Evolutionary conservation across 1,140 invertebrate genomes (phyloP), one percentile per base, ranked within the genome.

Genomic region (Drosophila lini): DNA sequence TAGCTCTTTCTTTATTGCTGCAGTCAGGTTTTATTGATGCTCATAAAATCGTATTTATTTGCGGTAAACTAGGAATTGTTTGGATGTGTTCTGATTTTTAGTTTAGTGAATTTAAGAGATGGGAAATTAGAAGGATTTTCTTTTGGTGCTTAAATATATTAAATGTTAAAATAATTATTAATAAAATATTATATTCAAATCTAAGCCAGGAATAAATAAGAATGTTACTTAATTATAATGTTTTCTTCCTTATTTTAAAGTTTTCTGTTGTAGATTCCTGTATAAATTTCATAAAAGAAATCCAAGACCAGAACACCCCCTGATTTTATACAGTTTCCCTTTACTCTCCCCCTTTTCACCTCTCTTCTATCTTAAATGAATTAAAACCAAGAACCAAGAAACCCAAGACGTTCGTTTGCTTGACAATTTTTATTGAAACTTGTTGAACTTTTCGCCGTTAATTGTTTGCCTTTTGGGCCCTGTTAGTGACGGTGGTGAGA

Each of bases 341-440:
- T 9, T 10, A 19, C 5, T 15, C 3, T 2, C 1, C 1, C n/a
- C 15, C 34, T 31, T 15, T 36, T 28, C 34, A 13, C 7, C 8
- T 32, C 58, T 42, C 11, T 40, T 71, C 31, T 36, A 3, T 16
- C 28, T 40, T 40, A 61, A 74, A 60, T 74, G 45, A 73, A 47
- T 71, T 55, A 28, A 53, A 34, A 32, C 16, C 59, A 28, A 41
- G 15, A 53, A 44, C 19, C 40, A 8, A 69, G 67, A 69, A 70
- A 57, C 16, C 42, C 36, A 70, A 70, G 67, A 59, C 69, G 16
- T 40, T 64, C 38, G 42, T 40, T 64, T 32, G 42, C 52, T 55
- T 71, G 75, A 71, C 76, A 73, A 67, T 79, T 78, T 71, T 79
- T 73, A 79, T 79, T 79, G 77, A 78, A 78, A 79, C 77, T 79